A percentile compares a stretch with the other conserved stretches of the same genome.
These are phyloP conservation scores for Drosophila takahashii DNA, from an alignment of 1,140 invertebrate species.

Conservation along the genomic window DNA sequence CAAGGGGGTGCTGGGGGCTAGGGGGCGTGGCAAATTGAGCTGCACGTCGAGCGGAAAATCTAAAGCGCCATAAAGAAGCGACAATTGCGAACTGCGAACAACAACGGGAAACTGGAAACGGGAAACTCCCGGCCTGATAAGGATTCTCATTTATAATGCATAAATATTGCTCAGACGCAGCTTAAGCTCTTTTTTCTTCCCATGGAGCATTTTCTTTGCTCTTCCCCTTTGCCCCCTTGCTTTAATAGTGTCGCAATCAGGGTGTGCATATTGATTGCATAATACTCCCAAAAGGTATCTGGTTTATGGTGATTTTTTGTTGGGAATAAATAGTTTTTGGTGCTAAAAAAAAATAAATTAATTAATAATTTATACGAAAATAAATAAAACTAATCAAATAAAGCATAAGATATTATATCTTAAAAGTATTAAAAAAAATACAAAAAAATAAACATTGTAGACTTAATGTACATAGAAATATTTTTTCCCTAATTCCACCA, in stretches of 20 bases:
- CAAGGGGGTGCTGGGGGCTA: background rate
- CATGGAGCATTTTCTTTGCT: background rate
- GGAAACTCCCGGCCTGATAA: constrained; percentile 47
- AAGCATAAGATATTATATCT: background rate
- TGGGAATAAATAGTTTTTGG: background rate
- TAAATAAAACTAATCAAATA: too few species aligned
- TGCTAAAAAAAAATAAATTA: too few species aligned
- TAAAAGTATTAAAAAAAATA: background rate
- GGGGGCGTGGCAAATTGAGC: constrained; percentile 65
- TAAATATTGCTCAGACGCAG: constrained; percentile 38
- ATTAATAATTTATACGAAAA: too few species aligned
- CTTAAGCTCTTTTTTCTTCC: constrained; percentile 8
- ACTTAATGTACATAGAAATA: too few species aligned
- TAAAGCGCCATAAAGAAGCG: constrained; percentile 59
- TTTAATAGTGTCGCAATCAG: constrained; percentile 10
- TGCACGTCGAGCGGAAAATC: constrained; percentile 62
- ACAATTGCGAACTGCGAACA: constrained; percentile 53
- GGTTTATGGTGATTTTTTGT: background rate
- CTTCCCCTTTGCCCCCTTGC: too few species aligned
- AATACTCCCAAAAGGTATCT: background rate
- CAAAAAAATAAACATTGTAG: too few species aligned
- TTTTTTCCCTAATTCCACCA: background rate
- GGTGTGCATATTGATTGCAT: constrained; percentile 17
- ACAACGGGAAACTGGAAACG: constrained; percentile 29
- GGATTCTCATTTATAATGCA: constrained; percentile 41